These are phyloP conservation scores for Pyralis farinalis DNA, from an alignment of 2,888 invertebrate species.

Conservation along the genomic window DNA sequence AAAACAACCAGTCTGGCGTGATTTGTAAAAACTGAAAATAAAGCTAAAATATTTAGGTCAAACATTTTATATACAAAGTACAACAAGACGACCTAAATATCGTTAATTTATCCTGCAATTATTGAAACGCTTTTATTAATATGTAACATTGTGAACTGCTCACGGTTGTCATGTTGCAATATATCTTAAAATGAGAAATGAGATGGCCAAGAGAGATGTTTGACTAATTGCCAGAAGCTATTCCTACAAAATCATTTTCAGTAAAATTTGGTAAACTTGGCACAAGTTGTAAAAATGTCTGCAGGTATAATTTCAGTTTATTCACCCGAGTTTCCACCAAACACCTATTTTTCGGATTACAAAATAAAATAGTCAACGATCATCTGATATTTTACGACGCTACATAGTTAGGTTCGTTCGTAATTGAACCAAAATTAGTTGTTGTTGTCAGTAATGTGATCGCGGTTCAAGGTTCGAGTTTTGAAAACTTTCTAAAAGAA, in stretches of 20 bases:
- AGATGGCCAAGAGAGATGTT: conserved; percentile 20
- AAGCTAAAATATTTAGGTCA: conserved; percentile 5
- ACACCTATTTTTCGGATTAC: not conserved
- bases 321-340: conserved; percentile 22
- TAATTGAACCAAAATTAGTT: too few relatives aligned
- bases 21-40: conserved; percentile 7
- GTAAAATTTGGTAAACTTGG: conserved; percentile 27
- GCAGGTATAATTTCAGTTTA: conserved; percentile 24
- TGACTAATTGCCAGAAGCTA: conserved; percentile 42
- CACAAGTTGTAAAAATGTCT: conserved; percentile 24
- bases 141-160: conserved; percentile 1
- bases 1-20: not conserved
- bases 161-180: conserved; percentile 25
- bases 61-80: conserved; percentile 3
- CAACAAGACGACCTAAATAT: conserved; percentile 4
- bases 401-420: too few relatives aligned
- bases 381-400: too few relatives aligned
- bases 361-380: not conserved
- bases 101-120: conserved; percentile 8
- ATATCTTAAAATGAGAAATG: conserved; percentile 23
- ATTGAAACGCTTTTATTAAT: conserved; percentile 1
- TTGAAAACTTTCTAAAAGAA: too few relatives aligned
- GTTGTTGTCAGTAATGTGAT: too few relatives aligned
- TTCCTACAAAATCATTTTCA: conserved; percentile 18
- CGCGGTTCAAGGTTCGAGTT: too few relatives aligned